Percentiles rank a stretch among this genome's conserved stretches.
These are phyloP conservation scores for Eidolon helvum DNA, from an alignment of 2,113 vertebrate genomes.

Conservation along the genomic window DNA sequence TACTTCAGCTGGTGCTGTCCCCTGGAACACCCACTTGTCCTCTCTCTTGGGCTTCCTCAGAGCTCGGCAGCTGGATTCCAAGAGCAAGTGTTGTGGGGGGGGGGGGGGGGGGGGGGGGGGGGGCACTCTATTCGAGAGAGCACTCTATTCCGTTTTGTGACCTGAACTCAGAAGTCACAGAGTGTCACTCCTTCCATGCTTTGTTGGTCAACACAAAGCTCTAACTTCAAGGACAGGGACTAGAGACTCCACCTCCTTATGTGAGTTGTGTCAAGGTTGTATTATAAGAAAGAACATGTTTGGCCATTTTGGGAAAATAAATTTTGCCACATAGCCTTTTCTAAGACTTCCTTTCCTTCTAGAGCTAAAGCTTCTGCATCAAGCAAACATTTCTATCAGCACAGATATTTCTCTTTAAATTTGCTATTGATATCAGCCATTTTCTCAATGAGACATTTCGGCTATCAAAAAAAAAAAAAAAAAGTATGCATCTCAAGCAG, in stretches of 20 bases:
- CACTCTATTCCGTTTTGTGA: background rate
- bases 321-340: background rate
- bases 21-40: background rate
- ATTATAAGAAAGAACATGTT: background rate
- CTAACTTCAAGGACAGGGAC: background rate
- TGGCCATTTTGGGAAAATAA: background rate
- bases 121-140: background rate
- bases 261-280: background rate
- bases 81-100: background rate
- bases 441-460: conserved; percentile 5
- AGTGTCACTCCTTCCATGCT: too few species aligned
- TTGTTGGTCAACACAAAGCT: background rate
- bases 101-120: background rate
- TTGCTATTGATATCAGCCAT: background rate
- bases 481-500: background rate
- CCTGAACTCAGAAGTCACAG: background rate
- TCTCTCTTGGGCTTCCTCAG: background rate
- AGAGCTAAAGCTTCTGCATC: background rate
- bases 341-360: background rate
- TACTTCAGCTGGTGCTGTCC: background rate
- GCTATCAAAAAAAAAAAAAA: background rate
- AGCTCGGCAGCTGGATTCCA: background rate
- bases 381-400: background rate
- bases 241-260: background rate
- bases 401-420: background rate